These are phyloP conservation scores for Thymallus thymallus DNA, from an alignment of 2,113 vertebrate species.

Conservation along the genomic window DNA sequence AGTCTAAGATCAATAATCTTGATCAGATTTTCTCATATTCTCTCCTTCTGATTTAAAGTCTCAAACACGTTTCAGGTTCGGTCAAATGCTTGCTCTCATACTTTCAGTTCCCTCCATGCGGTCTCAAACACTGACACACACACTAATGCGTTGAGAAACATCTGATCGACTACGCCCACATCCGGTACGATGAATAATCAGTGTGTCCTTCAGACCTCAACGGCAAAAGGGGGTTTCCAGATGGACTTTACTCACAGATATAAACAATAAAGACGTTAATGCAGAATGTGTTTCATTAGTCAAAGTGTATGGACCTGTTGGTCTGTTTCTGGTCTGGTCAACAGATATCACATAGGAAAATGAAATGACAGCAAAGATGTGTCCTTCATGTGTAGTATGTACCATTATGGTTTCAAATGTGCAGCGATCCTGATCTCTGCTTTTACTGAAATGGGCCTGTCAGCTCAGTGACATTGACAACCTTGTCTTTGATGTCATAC, in stretches of 20 bases:
- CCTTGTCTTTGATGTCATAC: background rate
- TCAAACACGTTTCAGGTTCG: background rate
- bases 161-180: slow-evolving; percentile 9
- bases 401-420: too few species aligned
- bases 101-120: background rate
- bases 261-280: too few species aligned
- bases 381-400: too few species aligned
- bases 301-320: background rate
- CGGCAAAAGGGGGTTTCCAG: slow-evolving; percentile 43
- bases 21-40: too few species aligned
- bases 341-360: too few species aligned
- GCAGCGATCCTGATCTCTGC: too few species aligned
- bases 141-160: slow-evolving; percentile 38
- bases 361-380: too few species aligned
- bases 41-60: background rate
- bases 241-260: slow-evolving; percentile 28
- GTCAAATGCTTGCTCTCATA: background rate
- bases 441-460: too few species aligned
- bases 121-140: background rate
- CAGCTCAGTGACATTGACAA: too few species aligned
- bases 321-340: background rate
- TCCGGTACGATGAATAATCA: slow-evolving; percentile 34
- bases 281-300: background rate
- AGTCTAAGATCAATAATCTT: too few species aligned
- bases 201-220: slow-evolving; percentile 28